Percentiles rank a stretch among this genome's conserved stretches.
phyloP scores from a whole-genome alignment of 2,797 vertebrate genomes.

The Microhierax caerulescens region DNA sequence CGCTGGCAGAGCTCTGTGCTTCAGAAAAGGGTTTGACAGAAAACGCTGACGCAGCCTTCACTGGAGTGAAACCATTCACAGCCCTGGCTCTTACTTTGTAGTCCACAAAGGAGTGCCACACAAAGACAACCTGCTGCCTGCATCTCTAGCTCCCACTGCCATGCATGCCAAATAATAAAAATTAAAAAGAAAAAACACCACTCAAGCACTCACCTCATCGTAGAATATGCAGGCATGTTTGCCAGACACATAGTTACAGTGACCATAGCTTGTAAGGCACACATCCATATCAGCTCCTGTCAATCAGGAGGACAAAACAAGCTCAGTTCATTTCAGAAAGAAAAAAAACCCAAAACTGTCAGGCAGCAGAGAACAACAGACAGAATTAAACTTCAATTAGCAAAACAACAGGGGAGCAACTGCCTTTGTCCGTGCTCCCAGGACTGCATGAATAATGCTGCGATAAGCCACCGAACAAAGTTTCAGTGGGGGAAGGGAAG shows the following conservation, averaged over 20 bases:
- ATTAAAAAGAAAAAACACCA: not conserved
- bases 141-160: constrained; percentile 8
- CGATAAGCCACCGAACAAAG: constrained; percentile 34
- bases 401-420: constrained; percentile 67
- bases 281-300: constrained; percentile 99
- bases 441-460: constrained; percentile 61
- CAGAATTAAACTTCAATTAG: constrained; percentile 68
- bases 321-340: not conserved
- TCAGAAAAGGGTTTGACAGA: constrained; percentile 21
- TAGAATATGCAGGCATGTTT: constrained; percentile 99
- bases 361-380: constrained; percentile 24
- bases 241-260: constrained; percentile 96
- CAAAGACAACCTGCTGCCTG: constrained; percentile 62
- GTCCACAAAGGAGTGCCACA: constrained; percentile 33
- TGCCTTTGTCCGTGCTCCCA: constrained; percentile 45
- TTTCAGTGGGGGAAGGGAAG: constrained; percentile 51
- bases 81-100: constrained; percentile 31
- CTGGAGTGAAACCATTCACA: constrained; percentile 27
- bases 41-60: constrained; percentile 31
- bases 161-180: not conserved
- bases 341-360: not conserved
- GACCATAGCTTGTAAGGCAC: constrained; percentile 99
- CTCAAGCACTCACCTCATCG: constrained; percentile 86
- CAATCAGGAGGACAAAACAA: constrained; percentile 4
- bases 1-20: constrained; percentile 19